These are phyloP conservation scores for Pyrocoelia pectoralis DNA, from an alignment of 2,888 invertebrate species.

Conservation along the genomic window DNA sequence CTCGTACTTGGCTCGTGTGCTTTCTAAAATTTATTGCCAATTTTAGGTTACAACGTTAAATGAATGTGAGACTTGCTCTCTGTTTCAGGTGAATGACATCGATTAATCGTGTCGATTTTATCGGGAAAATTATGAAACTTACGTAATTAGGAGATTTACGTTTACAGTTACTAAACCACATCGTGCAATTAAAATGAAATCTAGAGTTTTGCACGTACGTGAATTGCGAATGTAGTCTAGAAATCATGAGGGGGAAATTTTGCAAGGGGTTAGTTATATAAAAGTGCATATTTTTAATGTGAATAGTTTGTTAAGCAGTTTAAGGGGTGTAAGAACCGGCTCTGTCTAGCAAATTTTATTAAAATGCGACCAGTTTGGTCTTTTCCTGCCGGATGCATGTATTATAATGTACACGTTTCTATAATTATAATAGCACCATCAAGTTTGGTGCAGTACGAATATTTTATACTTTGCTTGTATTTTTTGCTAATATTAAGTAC, in stretches of 20 bases:
- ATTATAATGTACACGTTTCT: too few relatives aligned
- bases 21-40: conserved; percentile 52
- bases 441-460: too few relatives aligned
- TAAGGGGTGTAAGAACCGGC: neutral
- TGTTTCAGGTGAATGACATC: conserved; percentile 31
- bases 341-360: neutral
- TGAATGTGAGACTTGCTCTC: conserved; percentile 29
- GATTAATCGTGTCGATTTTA: conserved; percentile 31
- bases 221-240: neutral
- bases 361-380: neutral
- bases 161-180: too few relatives aligned
- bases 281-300: neutral
- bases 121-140: conserved; percentile 20
- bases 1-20: conserved; percentile 44
- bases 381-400: neutral
- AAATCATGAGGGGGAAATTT: too few relatives aligned
- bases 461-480: too few relatives aligned
- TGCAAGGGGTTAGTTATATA: neutral
- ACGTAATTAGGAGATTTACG: conserved; percentile 12
- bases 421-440: too few relatives aligned
- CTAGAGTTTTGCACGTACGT: neutral
- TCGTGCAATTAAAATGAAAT: neutral
- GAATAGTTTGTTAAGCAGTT: neutral
- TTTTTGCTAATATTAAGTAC: too few relatives aligned
- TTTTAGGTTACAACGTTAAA: conserved; percentile 45